phyloP scores from a whole-genome alignment of 2,888 invertebrate species.

The Macropis europaea region DNA sequence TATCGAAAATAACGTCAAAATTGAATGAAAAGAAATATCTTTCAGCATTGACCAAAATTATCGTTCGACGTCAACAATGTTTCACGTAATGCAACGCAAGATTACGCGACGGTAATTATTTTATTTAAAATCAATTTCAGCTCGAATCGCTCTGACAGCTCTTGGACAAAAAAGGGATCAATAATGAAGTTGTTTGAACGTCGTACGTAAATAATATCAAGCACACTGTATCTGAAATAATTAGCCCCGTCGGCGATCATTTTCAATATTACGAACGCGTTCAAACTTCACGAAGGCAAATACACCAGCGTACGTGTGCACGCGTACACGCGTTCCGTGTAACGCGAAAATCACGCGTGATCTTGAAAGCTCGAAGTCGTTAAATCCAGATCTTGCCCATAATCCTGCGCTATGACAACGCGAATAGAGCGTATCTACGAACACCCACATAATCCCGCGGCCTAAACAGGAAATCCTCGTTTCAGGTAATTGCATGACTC shows the following conservation, averaged over 20 bases:
- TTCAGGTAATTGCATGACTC: constrained; percentile 78
- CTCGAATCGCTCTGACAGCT: not conserved
- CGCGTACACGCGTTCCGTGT: not conserved
- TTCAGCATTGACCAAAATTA: too few species aligned
- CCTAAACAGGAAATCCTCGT: constrained; percentile 80
- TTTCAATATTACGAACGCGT: not conserved
- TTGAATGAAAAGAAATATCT: too few species aligned
- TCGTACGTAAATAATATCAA: constrained; percentile 18
- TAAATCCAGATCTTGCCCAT: constrained; percentile 39
- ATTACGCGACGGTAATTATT: not conserved
- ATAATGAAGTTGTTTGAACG: constrained; percentile 19
- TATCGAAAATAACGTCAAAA: too few species aligned
- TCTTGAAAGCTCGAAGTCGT: constrained; percentile 28
- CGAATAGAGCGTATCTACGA: constrained; percentile 61
- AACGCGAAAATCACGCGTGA: not conserved
- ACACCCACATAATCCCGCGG: constrained; percentile 64
- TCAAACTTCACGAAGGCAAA: not conserved
- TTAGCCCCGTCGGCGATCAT: not conserved
- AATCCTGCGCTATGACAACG: constrained; percentile 49
- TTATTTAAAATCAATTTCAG: constrained; percentile 3
- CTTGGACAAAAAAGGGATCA: not conserved
- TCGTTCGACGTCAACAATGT: too few species aligned
- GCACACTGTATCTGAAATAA: constrained; percentile 1
- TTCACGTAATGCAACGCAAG: too few species aligned
- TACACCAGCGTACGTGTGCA: not conserved